Conservation (phyloP, 1,140 invertebrate species). For the Drosophila funebris region DNA sequence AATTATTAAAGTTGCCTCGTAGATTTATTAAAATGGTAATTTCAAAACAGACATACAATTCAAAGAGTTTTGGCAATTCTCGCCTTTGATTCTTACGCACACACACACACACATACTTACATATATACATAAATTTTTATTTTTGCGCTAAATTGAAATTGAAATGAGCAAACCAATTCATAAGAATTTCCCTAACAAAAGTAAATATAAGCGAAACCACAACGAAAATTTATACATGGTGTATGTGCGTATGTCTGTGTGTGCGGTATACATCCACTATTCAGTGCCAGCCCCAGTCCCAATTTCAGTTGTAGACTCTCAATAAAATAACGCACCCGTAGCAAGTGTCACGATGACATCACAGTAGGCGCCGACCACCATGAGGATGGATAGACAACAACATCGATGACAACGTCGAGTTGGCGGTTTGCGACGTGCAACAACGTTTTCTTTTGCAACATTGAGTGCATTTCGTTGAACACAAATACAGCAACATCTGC, state of each 20-base stretch:
- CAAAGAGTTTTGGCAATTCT: conserved; percentile 16
- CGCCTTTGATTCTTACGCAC: background rate
- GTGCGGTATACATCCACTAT: background rate
- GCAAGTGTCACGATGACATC: conserved; percentile 53
- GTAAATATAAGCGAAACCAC: conserved; percentile 49
- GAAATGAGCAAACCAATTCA: conserved; percentile 38
- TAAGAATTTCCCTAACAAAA: conserved; percentile 47
- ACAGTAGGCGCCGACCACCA: conserved; percentile 16
- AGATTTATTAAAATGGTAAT: conserved; percentile 26
- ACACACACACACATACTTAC: background rate
- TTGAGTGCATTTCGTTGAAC: conserved; percentile 19
- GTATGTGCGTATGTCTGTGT: conserved; percentile 1
- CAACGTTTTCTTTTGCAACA: conserved; percentile 1
- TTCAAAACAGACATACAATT: conserved; percentile 11
- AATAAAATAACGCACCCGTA: conserved; percentile 14
- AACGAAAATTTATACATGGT: conserved; percentile 66
- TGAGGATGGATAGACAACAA: conserved; percentile 1
- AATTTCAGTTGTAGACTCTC: background rate
- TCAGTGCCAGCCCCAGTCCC: conserved; percentile 9
- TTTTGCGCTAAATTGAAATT: conserved; percentile 39
- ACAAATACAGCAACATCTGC: conserved; percentile 14
- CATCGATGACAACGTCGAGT: conserved; percentile 14
- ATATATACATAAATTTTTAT: background rate
- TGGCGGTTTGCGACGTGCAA: conserved; percentile 15
- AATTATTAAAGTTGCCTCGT: conserved; percentile 28